Evolutionary conservation across 2,113 vertebrate species (phyloP).

Genomic region (Pseudonaja textilis): DNA sequence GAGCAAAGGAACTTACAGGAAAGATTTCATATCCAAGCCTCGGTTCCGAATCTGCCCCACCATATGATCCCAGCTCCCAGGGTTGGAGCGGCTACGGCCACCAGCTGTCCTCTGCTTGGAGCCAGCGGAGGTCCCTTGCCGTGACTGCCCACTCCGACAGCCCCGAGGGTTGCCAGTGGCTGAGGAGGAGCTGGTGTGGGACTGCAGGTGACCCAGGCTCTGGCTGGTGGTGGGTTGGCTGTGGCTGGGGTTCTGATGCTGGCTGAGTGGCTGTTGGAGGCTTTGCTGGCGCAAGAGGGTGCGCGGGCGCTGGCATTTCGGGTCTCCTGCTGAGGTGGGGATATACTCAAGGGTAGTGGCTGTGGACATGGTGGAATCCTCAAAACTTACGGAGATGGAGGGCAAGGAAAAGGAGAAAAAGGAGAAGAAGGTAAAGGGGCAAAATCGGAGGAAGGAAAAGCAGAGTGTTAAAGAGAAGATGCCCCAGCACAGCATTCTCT

Average conservation of each 20-base stretch:
- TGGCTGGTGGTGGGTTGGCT: constrained; percentile 92
- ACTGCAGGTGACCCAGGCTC: constrained; percentile 93
- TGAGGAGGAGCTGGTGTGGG: constrained; percentile 63
- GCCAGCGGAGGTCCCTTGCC: constrained; percentile 75
- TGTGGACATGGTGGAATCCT: constrained; percentile 88
- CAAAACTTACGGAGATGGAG: constrained; percentile 83
- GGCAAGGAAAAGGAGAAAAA: constrained; percentile 71
- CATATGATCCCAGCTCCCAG: constrained; percentile 98
- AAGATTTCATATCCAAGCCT: constrained; percentile 97
- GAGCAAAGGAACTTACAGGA: constrained; percentile 86
- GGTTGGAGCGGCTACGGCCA: constrained; percentile 80
- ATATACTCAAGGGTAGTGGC: constrained; percentile 93
- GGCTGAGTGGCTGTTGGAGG: constrained; percentile 93
- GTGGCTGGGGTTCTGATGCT: constrained; percentile 79
- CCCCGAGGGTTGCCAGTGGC: constrained; percentile 72
- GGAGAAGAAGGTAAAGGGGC: constrained; percentile 77
- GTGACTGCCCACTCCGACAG: constrained; percentile 65
- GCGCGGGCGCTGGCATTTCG: constrained; percentile 84
- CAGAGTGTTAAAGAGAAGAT: constrained; percentile 83
- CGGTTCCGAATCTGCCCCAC: constrained; percentile 96
- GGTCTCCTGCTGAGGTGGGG: constrained; percentile 83
- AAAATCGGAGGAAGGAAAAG: constrained; percentile 77
- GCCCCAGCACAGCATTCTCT: constrained; percentile 72
- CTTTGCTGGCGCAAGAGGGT: constrained; percentile 94
- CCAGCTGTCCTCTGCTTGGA: constrained; percentile 81